These are phyloP conservation scores for Papilio xuthus DNA, from an alignment of 1,140 invertebrate species.

Conservation along the genomic window DNA sequence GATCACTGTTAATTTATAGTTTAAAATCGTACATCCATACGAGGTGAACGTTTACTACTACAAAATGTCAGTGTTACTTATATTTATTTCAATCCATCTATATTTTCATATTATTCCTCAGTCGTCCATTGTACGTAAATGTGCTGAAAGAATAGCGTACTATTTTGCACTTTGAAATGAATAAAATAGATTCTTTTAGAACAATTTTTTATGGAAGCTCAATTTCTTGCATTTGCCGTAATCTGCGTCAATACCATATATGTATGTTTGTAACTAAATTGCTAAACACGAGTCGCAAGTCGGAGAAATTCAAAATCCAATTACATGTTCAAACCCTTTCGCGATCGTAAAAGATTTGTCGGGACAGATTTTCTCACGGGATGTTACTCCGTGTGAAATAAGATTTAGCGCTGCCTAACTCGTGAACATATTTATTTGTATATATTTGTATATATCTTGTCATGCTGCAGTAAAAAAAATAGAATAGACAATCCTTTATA, in stretches of 20 bases:
- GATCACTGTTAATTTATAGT: no score
- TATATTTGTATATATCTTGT: conserved; percentile 9
- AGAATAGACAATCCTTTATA: background rate
- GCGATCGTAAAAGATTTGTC: conserved; percentile 25
- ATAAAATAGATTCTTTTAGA: background rate
- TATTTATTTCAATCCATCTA: no score
- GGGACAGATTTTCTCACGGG: conserved; percentile 25
- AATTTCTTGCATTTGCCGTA: background rate
- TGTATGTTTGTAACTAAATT: background rate
- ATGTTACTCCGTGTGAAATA: conserved; percentile 21
- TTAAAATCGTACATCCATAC: no score
- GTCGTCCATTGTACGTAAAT: no score
- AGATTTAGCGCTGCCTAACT: conserved; percentile 18
- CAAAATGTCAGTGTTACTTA: no score
- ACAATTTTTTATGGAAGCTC: background rate
- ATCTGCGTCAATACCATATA: background rate
- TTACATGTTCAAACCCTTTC: conserved; percentile 24
- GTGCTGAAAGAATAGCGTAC: background rate
- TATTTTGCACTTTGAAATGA: background rate
- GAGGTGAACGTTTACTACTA: no score
- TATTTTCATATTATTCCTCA: no score
- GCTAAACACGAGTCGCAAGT: conserved; percentile 21
- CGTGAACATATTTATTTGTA: conserved; percentile 14
- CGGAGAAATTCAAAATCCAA: conserved; percentile 25
- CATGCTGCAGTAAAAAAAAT: background rate